A percentile compares a stretch with the other conserved stretches of the same genome.
Evolutionary conservation across 1,140 invertebrate species (phyloP).

Genomic region (Carposina sasakii): DNA sequence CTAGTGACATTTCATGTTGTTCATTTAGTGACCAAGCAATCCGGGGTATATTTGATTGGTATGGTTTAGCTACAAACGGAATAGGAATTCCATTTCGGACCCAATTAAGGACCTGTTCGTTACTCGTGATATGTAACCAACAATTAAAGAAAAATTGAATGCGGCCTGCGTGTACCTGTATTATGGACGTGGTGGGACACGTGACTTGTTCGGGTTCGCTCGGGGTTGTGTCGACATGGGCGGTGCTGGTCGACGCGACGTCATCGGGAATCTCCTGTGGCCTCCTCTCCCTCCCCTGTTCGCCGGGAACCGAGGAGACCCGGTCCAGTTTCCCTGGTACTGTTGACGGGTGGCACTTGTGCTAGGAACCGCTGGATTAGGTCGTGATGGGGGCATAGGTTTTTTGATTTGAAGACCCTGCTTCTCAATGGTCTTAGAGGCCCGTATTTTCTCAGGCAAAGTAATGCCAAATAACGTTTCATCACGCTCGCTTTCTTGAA

Average conservation of each 20-base stretch:
- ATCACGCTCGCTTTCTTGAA: conserved; percentile 4
- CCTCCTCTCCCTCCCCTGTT: not conserved
- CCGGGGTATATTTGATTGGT: not conserved
- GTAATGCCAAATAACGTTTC: not conserved
- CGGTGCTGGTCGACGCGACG: not conserved
- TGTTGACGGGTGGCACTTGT: too few relatives aligned
- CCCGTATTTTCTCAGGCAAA: not conserved
- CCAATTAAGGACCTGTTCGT: conserved; percentile 7
- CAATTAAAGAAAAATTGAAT: conserved; percentile 1
- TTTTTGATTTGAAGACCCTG: conserved; percentile 9
- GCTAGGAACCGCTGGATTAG: too few relatives aligned
- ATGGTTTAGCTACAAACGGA: not conserved
- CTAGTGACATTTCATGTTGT: conserved; percentile 7
- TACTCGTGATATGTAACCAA: conserved; percentile 5
- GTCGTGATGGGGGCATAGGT: too few relatives aligned
- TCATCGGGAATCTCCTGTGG: not conserved
- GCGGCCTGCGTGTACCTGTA: conserved; percentile 10
- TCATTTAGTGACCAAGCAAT: not conserved
- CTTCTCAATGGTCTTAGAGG: conserved; percentile 1
- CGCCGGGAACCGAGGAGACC: not conserved
- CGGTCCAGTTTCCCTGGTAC: conserved; percentile 8
- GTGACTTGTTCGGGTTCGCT: not conserved
- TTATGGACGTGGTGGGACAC: conserved; percentile 4
- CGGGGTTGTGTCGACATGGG: not conserved
- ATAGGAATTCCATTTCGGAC: conserved; percentile 1